Base-by-base conservation (phyloP, 2,888 invertebrate species). In the Myopa tessellatipennis region DNA sequence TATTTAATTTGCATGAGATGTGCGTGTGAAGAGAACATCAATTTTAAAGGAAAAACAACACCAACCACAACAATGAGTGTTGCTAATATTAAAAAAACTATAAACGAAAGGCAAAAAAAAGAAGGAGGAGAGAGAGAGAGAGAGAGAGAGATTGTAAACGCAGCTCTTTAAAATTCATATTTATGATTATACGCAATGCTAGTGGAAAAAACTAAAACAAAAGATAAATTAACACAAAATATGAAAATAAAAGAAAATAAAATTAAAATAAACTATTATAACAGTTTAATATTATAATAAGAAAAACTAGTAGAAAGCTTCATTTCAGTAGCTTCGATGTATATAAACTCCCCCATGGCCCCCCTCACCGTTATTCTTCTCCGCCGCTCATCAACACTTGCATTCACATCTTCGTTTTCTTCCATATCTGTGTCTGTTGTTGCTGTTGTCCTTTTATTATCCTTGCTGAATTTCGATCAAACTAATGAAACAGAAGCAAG, bases 401-500 rank as follows among this genome's bases (percentile, higher is more conserved):
- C 45, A 45, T 10, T 1, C 6, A 45, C 6, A 10, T 45, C 6
- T 45, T 45, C 45, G 10, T 45, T 45, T 45, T 1, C 3, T 45
- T 45, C 0, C 26, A 4, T 8, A 45, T 45, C 45, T 45, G 45
- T 1, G 45, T 10, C 45, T 45, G 45, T 10, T 45, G 36, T 63
- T 63, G 18, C 7, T 26, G 55, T 55, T 14, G 14, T 26, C 7
- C 36, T 26, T 26, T 63, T 34, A 63, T 63, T 63, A 26, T 63
- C 26, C 26, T 4, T 50, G 69, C 69, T 52, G 6, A 67, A 40
- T 72, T 61, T 83, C 81, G 81, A 81, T 84, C 84, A 81, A 82
- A 81, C 83, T 85, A 84, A 83, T 85, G 83, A 82, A 85, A 82
- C 79, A 82, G 80, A 79, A 83, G 82, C 81, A 45, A 45, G 45